These are phyloP conservation scores for Drosophila anomelani DNA, from an alignment of 2,888 invertebrate genomes.

Conservation along the genomic window DNA sequence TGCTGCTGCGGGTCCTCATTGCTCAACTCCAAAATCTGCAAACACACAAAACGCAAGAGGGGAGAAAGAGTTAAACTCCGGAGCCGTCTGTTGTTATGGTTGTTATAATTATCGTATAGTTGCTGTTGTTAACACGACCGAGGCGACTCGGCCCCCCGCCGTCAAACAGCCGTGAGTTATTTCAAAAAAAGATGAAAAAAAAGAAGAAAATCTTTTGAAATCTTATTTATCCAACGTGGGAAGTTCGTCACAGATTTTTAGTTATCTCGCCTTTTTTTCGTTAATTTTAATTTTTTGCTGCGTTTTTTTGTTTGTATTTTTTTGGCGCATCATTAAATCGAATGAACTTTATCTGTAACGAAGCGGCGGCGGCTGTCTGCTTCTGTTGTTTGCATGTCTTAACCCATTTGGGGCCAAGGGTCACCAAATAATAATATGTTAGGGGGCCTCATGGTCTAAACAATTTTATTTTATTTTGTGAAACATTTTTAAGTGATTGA, in stretches of 20 bases:
- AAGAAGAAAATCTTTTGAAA: constrained; percentile 65
- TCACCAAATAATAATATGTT: neutral
- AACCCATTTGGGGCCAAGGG: constrained; percentile 22
- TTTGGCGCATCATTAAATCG: constrained; percentile 75
- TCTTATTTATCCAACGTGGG: constrained; percentile 59
- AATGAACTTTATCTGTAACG: constrained; percentile 79
- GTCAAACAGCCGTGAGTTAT: constrained; percentile 59
- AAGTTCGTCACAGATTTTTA: constrained; percentile 45
- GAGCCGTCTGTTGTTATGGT: constrained; percentile 60
- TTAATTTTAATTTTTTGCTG: constrained; percentile 40
- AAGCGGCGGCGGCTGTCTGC: constrained; percentile 23
- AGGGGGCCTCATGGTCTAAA: neutral
- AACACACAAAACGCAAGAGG: constrained; percentile 49
- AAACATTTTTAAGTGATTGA: neutral
- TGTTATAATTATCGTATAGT: constrained; percentile 65
- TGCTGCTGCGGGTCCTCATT: constrained; percentile 81
- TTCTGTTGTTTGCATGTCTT: constrained; percentile 35
- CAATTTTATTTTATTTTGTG: constrained; percentile 1
- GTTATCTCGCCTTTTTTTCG: constrained; percentile 39
- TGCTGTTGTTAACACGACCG: constrained; percentile 57
- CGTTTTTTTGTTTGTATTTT: constrained; percentile 18
- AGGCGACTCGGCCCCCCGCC: constrained; percentile 42
- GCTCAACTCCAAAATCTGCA: constrained; percentile 84
- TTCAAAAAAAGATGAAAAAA: constrained; percentile 55
- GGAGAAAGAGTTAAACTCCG: constrained; percentile 63